Conservation (phyloP, 2,888 invertebrate genomes). For the Drosophila eohydei region DNA sequence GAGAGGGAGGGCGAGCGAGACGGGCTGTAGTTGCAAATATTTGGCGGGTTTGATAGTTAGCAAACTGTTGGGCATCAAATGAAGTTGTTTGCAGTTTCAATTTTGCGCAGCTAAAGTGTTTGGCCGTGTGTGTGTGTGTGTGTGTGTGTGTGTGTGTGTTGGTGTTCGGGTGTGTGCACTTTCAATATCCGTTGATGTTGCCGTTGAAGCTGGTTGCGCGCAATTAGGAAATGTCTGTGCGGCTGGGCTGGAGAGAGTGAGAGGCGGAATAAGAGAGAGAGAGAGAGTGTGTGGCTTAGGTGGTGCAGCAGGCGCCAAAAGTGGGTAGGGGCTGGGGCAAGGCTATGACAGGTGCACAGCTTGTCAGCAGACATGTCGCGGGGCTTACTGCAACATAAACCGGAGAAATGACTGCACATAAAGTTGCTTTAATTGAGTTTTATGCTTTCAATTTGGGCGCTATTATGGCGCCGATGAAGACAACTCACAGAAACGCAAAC, state of each 20-base stretch:
- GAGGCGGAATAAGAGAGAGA: background rate
- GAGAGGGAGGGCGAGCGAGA: constrained; percentile 6
- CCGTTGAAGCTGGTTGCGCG: constrained; percentile 47
- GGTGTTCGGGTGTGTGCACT: constrained; percentile 42
- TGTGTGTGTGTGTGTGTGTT: background rate
- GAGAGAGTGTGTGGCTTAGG: background rate
- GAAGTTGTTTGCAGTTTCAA: constrained; percentile 71
- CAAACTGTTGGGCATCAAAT: constrained; percentile 63
- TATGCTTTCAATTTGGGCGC: constrained; percentile 74
- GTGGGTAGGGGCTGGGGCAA: background rate
- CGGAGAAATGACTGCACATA: constrained; percentile 72
- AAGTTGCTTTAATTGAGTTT: constrained; percentile 74
- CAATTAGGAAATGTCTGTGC: constrained; percentile 69
- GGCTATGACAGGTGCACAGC: constrained; percentile 54
- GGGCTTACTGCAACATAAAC: constrained; percentile 68
- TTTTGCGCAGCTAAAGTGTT: constrained; percentile 35
- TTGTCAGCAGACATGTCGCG: constrained; percentile 56
- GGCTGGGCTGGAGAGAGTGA: background rate
- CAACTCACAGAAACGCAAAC: constrained; percentile 22
- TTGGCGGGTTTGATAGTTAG: constrained; percentile 65
- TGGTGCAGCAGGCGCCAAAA: background rate
- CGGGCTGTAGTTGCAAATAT: constrained; percentile 49
- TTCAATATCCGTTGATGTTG: constrained; percentile 70
- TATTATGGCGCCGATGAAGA: constrained; percentile 64
- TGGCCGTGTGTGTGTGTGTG: background rate